Base-by-base conservation (phyloP, 2,888 invertebrate genomes). In the Hypomecis punctinalis region DNA sequence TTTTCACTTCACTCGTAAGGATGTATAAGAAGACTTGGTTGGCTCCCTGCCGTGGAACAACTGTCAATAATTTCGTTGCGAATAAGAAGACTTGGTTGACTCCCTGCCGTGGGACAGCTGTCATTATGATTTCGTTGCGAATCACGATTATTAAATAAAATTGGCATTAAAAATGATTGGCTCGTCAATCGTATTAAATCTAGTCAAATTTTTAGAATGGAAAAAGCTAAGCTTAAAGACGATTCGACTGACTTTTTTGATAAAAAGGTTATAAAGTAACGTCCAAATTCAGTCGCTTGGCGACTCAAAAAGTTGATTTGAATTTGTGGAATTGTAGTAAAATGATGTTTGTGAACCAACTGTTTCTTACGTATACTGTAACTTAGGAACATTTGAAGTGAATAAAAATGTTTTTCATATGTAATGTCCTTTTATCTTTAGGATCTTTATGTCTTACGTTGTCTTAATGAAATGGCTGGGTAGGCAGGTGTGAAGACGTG, bases 381-480 rank as follows among this genome's bases (percentile, higher is more conserved):
- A 81, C 81, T 80, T 84, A 77, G 82, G 79, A 84, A 84, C 83
- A 60, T 67, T 62, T 56, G 80, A 79, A 74, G 77, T 75, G 66
- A 70, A 64, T 49, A 47, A 52, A 73, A 74, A 73, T 70, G 75
- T 79, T 82, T 85, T 82, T 86, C 48, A 43, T 59, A 66, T 66
- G 86, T 88, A 87, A 83, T 88, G 89, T 89, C 89, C 90, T 87
- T 89, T 81, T 89, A 88, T 86, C 84, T 88, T 79, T 91, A 91
- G 88, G 90, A 87, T 84, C 85, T 88, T 89, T 90, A 87, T 90
- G 86, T 86, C 87, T 91, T 93, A 90, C 86, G 92, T 92, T 91
- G 86, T 85, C 85, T 83, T 86, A 87, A 85, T 83, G 85, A 88
- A 80, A 83, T 85, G 91, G 87, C 88, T 92, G 90, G 90, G 85